Conservation (phyloP, 2,113 vertebrate species). For the Naja naja region DNA sequence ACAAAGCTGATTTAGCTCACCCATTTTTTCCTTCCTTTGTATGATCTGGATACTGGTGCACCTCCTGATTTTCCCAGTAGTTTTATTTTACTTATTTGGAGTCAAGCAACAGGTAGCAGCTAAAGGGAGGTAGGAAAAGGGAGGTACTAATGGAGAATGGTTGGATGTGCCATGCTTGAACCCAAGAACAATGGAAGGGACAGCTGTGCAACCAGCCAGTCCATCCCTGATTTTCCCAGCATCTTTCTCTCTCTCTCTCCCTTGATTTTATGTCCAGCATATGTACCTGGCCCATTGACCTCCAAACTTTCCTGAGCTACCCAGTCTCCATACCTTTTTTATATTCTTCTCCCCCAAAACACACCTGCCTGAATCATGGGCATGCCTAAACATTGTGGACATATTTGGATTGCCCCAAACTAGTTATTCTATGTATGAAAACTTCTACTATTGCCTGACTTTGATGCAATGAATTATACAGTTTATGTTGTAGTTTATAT, state of each 20-base stretch:
- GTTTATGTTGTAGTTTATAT: background rate
- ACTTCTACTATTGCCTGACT: background rate
- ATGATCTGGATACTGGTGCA: background rate
- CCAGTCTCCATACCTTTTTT: background rate
- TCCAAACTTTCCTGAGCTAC: background rate
- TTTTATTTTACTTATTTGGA: background rate
- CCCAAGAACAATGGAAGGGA: background rate
- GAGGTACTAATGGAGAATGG: background rate
- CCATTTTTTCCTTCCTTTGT: background rate
- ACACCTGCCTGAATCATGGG: background rate
- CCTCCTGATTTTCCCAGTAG: background rate
- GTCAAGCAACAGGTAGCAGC: background rate
- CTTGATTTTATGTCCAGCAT: background rate
- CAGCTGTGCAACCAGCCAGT: background rate
- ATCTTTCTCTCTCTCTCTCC: background rate
- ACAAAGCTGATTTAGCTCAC: background rate
- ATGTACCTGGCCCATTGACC: background rate
- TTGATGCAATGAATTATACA: constrained; percentile 21
- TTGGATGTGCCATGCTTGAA: background rate
- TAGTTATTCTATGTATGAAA: background rate
- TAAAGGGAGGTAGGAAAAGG: background rate
- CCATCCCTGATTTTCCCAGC: background rate
- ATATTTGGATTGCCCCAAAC: background rate
- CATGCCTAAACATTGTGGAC: background rate
- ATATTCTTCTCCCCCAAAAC: background rate